Base-by-base conservation (phyloP, 2,113 vertebrate genomes). In the Lathamus discolor region DNA sequence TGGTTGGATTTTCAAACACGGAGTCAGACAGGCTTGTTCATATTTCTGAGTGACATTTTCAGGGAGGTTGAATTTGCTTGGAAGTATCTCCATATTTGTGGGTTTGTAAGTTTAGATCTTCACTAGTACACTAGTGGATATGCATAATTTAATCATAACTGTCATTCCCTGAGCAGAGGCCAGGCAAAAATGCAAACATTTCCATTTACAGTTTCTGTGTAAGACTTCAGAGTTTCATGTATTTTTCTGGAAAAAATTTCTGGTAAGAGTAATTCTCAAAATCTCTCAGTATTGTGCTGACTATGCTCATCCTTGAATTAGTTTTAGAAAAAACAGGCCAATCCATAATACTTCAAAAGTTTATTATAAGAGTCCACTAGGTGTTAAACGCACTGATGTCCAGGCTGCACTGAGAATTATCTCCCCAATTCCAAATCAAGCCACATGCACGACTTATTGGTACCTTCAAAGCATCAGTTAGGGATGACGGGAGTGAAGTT, bases 1-100 rank as follows among this genome's bases (percentile, higher is more conserved):
- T 63, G 76, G 82, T 51, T 95, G 91, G 48, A 63, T 96, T 95
- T 95, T 95, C 83, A 83, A 35, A 44, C 57, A 63, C 1, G 3
- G 66, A 88, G 52, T 84, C 8, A 28, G 90, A 94, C 31, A 74
- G 39, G 12, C 37, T 77, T 86, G 12, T 62, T 95, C 66, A 2
- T 49, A 54, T 72, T 94, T 95, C 69, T 86, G 46, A 88, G 62
- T 62, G 73, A 44, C 59, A 78, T 90, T 95, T 88, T 59, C 73
- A 93, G 57, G 49, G 46, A 86, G 31, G 57, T 59, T 93, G 92
- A 88, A 90, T 78, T 82, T 83, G 7, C 84, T 80, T 95, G 48
- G 54, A 82, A 93, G 22, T 74, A 52, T 49, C 31, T 41, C 29
- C 70, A 20, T 31, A 61, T 39, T 33, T 92, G 64, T 82, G 88